Conservation (phyloP, 2,113 vertebrate species). For the Spea bombifrons region DNA sequence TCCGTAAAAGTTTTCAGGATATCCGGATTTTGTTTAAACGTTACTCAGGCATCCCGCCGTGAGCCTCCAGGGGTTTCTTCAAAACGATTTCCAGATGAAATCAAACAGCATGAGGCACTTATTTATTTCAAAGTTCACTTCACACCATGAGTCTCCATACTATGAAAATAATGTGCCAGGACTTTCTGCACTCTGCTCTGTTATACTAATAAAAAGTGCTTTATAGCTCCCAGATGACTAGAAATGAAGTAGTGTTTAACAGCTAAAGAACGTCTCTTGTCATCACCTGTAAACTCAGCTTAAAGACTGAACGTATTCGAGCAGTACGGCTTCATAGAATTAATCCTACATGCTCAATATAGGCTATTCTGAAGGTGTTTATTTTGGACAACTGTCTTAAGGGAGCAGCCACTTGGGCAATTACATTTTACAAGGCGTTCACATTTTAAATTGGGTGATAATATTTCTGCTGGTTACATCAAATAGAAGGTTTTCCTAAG, state of each 20-base stretch:
- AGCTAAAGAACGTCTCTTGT: constrained; percentile 37
- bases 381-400: not conserved
- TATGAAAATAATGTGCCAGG: constrained; percentile 50
- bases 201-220: constrained; percentile 35
- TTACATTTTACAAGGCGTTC: no score
- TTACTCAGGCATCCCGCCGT: constrained; percentile 55
- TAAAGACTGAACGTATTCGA: not conserved
- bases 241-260: constrained; percentile 39
- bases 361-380: not conserved
- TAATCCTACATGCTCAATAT: not conserved
- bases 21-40: constrained; percentile 55
- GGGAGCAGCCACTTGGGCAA: not conserved
- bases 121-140: constrained; percentile 49
- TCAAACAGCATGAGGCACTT: constrained; percentile 55
- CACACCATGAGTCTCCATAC: constrained; percentile 34
- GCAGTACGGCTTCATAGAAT: constrained; percentile 14
- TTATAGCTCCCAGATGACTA: constrained; percentile 46
- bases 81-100: constrained; percentile 60
- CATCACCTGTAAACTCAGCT: constrained; percentile 28
- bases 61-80: constrained; percentile 54
- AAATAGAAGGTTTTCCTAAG: no score
- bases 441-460: no score
- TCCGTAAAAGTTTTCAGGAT: constrained; percentile 52
- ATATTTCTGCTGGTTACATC: no score
- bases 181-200: constrained; percentile 52